These are phyloP conservation scores for Zaprionus vittiger DNA, from an alignment of 1,140 invertebrate species.

Conservation along the genomic window DNA sequence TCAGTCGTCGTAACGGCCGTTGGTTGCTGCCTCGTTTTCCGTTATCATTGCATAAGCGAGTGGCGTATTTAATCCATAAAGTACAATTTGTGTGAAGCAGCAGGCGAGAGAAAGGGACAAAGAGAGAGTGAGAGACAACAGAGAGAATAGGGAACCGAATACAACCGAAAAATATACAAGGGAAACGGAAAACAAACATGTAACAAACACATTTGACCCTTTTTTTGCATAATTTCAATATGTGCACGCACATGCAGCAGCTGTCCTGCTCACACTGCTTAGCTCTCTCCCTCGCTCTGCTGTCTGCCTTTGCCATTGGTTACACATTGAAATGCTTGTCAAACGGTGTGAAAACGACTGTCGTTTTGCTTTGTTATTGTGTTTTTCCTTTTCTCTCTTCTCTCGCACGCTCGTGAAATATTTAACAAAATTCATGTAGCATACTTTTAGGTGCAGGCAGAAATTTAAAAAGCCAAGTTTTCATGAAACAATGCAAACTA, in stretches of 20 bases:
- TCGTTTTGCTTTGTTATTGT: constrained; percentile 59
- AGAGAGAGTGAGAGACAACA: neutral
- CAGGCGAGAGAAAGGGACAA: constrained; percentile 19
- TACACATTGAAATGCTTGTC: constrained; percentile 75
- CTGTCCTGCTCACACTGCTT: constrained; percentile 25
- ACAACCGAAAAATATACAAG: constrained; percentile 14
- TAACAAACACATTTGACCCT: constrained; percentile 79
- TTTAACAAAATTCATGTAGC: constrained; percentile 19
- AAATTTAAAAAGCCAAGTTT: constrained; percentile 21
- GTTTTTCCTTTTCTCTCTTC: constrained; percentile 20
- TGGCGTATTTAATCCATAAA: constrained; percentile 74
- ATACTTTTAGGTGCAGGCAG: neutral
- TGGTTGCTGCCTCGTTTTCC: neutral
- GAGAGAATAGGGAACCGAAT: neutral
- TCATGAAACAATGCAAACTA: neutral
- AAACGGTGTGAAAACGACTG: constrained; percentile 76
- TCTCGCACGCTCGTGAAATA: constrained; percentile 2
- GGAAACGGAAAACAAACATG: constrained; percentile 44
- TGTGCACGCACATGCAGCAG: constrained; percentile 51
- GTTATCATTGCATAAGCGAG: constrained; percentile 37
- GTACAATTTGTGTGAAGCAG: constrained; percentile 66
- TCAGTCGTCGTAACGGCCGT: constrained; percentile 15
- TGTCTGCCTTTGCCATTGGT: constrained; percentile 47
- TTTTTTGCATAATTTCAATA: constrained; percentile 76
- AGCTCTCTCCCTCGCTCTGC: constrained; percentile 1